These are phyloP conservation scores for Mormyrus iriodes DNA, from an alignment of 2,113 vertebrate genomes.

Conservation along the genomic window DNA sequence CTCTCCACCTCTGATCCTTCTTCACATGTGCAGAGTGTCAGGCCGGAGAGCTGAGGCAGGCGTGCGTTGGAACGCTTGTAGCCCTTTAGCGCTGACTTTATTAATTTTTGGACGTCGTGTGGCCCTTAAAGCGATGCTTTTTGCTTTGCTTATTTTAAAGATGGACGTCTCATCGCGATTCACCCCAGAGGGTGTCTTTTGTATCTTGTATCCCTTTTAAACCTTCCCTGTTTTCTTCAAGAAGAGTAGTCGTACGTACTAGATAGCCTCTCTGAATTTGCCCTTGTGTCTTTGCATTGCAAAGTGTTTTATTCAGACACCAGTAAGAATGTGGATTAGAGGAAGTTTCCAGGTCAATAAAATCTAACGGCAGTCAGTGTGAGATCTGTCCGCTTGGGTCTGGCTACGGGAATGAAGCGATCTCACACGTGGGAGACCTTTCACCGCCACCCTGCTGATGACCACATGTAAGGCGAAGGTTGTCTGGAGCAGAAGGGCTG, in stretches of 20 bases:
- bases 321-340: not conserved
- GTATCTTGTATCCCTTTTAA: not conserved
- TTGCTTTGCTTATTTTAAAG: constrained; percentile 49
- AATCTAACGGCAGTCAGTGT: not conserved
- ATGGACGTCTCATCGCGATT: constrained; percentile 32
- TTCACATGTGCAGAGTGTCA: constrained; percentile 36
- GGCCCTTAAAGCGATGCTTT: constrained; percentile 42
- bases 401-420: not conserved
- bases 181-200: constrained; percentile 16
- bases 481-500: not conserved
- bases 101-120: constrained; percentile 20
- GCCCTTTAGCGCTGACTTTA: not conserved
- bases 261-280: not conserved
- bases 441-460: not conserved
- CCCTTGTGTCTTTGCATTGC: not conserved
- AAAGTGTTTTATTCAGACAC: not conserved
- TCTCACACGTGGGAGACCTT: not conserved
- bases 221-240: constrained; percentile 37
- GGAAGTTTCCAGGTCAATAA: not conserved
- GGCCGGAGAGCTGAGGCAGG: constrained; percentile 38
- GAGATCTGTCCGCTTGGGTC: not conserved
- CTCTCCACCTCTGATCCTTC: constrained; percentile 15
- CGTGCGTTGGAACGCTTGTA: not conserved
- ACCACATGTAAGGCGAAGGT: not conserved
- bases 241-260: constrained; percentile 36